Evolutionary conservation across 2,888 invertebrate genomes (phyloP).

Genomic region (Drosophila trichaetosa): DNA sequence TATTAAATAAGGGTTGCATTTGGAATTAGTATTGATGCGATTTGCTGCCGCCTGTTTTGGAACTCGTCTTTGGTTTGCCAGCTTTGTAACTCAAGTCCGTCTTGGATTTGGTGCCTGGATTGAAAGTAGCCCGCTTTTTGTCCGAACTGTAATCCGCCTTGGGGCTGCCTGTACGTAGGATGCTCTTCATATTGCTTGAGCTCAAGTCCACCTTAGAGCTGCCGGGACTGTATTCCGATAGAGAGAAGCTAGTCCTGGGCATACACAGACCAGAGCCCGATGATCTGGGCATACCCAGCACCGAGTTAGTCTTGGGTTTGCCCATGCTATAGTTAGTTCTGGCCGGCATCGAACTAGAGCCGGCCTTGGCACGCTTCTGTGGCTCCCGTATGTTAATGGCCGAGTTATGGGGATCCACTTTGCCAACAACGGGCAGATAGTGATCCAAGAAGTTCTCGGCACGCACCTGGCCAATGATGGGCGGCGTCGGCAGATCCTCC

Average conservation of each 20-base stretch:
- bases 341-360: background rate
- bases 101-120: background rate
- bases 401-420: constrained; percentile 45
- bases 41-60: constrained; percentile 4
- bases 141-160: background rate
- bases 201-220: background rate
- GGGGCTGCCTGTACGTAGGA: too few species aligned
- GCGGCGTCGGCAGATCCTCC: constrained; percentile 87
- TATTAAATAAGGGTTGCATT: constrained; percentile 14
- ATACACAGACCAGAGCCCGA: background rate
- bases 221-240: background rate
- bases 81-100: background rate
- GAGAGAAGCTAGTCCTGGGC: background rate
- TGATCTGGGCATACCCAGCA: constrained; percentile 1
- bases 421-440: constrained; percentile 60
- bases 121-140: background rate
- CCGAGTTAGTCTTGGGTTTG: constrained; percentile 17
- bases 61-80: background rate
- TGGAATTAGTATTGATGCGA: background rate
- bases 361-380: constrained; percentile 15
- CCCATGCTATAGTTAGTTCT: constrained; percentile 2
- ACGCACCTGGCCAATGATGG: constrained; percentile 85
- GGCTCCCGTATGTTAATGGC: constrained; percentile 55
- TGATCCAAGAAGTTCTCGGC: constrained; percentile 77
- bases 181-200: background rate